A percentile compares a stretch with the other conserved stretches of the same genome.
Evolutionary conservation across 2,797 vertebrate species (phyloP).

Genomic region (Thunnus albacares): DNA sequence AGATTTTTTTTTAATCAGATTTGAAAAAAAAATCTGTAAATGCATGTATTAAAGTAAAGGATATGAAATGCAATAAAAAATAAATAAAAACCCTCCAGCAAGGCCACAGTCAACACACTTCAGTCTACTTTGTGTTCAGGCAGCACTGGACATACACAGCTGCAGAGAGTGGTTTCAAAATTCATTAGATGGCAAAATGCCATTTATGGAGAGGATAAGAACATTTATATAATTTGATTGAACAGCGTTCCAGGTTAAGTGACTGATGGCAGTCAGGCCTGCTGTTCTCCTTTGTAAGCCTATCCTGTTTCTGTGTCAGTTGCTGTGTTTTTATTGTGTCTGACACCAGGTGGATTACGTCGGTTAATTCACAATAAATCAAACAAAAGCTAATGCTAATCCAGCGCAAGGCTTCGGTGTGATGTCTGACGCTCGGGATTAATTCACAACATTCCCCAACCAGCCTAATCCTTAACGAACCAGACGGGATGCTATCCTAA

Average conservation of each 20-base stretch:
- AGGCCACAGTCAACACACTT: not conserved
- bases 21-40: not conserved
- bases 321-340: conserved; percentile 82
- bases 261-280: conserved; percentile 61
- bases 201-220: conserved; percentile 41
- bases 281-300: conserved; percentile 54
- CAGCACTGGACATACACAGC: conserved; percentile 12
- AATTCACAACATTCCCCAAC: conserved; percentile 81
- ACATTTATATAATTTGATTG: conserved; percentile 68
- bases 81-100: conserved; percentile 1
- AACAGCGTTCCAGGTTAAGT: conserved; percentile 58
- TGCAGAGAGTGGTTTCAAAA: conserved; percentile 28
- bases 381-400: conserved; percentile 84
- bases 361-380: conserved; percentile 80
- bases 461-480: conserved; percentile 83
- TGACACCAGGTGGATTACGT: conserved; percentile 85
- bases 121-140: conserved; percentile 11
- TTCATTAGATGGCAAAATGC: conserved; percentile 46
- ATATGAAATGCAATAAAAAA: conserved; percentile 2
- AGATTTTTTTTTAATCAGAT: not conserved
- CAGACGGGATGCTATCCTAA: conserved; percentile 78
- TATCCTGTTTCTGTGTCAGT: conserved; percentile 77
- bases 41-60: not conserved
- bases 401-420: conserved; percentile 77
- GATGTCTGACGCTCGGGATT: conserved; percentile 84